These are phyloP conservation scores for Orius laevigatus DNA, from an alignment of 1,140 invertebrate species.

Conservation along the genomic window DNA sequence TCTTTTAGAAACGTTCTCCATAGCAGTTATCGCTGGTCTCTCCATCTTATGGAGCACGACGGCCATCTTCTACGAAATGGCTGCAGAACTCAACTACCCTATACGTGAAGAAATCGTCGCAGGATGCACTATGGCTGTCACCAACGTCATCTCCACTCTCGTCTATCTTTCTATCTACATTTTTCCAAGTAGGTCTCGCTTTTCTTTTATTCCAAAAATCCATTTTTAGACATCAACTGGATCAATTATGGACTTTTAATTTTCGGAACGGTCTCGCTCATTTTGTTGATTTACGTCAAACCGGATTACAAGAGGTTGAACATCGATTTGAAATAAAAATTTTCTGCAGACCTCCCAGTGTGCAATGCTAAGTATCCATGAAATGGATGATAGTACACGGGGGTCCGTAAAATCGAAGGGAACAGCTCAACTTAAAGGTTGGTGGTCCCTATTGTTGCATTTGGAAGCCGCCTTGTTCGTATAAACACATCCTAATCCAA, in stretches of 20 bases:
- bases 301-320: slow-evolving; percentile 11
- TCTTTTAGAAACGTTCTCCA: slow-evolving; percentile 20
- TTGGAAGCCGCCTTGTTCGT: too few species aligned
- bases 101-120: slow-evolving; percentile 32
- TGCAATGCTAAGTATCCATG: too few species aligned
- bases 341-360: too few species aligned
- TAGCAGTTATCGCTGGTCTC: slow-evolving; percentile 26
- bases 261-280: slow-evolving; percentile 7
- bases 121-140: slow-evolving; percentile 29
- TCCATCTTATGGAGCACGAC: slow-evolving; percentile 29
- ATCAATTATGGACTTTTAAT: slow-evolving; percentile 14
- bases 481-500: too few species aligned
- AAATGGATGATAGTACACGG: too few species aligned
- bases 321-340: slow-evolving; percentile 2
- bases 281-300: slow-evolving; percentile 6
- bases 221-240: slow-evolving; percentile 13
- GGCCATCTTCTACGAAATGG: slow-evolving; percentile 32
- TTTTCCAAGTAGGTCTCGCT: slow-evolving; percentile 7
- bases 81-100: slow-evolving; percentile 32
- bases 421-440: too few species aligned
- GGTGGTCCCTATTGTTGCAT: too few species aligned
- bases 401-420: too few species aligned
- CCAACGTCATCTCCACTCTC: slow-evolving; percentile 19
- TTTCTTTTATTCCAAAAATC: background rate
- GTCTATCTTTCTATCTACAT: slow-evolving; percentile 15